Base-by-base conservation (phyloP, 2,797 vertebrate genomes). In the Menidia menidia region DNA sequence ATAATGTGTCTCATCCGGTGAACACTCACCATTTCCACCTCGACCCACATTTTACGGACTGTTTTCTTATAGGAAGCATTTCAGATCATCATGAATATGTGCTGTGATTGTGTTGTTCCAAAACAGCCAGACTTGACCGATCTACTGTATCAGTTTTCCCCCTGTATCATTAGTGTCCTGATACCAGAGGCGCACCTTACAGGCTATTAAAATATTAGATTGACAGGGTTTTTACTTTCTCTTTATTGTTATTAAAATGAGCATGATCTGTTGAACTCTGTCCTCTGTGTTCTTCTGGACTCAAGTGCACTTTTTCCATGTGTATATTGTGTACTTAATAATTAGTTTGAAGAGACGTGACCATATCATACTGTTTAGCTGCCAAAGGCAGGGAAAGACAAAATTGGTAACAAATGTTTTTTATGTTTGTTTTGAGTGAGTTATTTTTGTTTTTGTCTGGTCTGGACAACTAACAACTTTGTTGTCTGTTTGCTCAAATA, bases 171-270 rank as follows among this genome's bases (percentile, higher is more conserved):
- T 77, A 89, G 84, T 84, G 76, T 85, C 76, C 81, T 81, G 78
- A 81, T 86, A 82, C 53, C 81, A 90, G 79, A 88, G 86, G 80
- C 82, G 89, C 91, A 92, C 91, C 90, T 92, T 92, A 92, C 84
- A 86, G 87, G 86, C 81, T 85, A 86, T 87, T 74, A 65, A 91
- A 80, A 74, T 86, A 67, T 90, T 91, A 92, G 84, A 87, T 80
- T 82, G 77, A 92, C 90, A 90, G 90, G 90, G 90, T 93, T 91
- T 90, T 75, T 90, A 85, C 82, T 86, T 88, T 83, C 56, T 87
- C 6, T 39, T 39, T 86, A 64, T 88, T 87, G 70, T 84, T 91
- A 90, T 87, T 91, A 90, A 87, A 91, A 71, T 74, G 32, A 86
- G 71, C 86, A 81, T 83, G 86, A 81, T 90, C 77, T 87, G 86